These are phyloP conservation scores for Martes martes DNA, from an alignment of 2,113 vertebrate species.

Conservation along the genomic window DNA sequence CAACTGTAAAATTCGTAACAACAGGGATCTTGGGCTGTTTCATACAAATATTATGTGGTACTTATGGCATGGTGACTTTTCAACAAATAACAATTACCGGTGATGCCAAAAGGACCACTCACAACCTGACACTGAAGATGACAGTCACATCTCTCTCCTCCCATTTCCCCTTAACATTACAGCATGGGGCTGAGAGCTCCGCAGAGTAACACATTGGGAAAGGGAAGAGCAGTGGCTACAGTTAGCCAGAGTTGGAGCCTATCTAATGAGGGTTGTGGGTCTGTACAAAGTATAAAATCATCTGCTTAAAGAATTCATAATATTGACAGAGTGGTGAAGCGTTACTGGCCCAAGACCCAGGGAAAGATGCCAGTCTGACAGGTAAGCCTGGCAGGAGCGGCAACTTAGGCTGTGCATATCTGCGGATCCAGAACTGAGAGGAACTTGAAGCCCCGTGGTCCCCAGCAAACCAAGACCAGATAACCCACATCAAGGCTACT, in stretches of 20 bases:
- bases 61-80: neutral
- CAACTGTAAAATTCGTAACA: neutral
- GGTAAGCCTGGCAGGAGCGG: neutral
- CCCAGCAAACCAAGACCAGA: neutral
- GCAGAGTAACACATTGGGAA: neutral
- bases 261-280: neutral
- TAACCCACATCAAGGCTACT: neutral
- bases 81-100: neutral
- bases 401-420: neutral
- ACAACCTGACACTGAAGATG: neutral
- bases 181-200: neutral
- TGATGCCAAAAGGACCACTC: neutral
- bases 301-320: neutral
- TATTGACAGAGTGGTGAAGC: neutral
- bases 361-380: neutral
- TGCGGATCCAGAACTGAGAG: neutral
- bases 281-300: neutral
- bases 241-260: neutral
- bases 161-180: neutral
- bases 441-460: neutral
- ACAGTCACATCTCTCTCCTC: neutral
- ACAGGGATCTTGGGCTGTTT: neutral
- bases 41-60: neutral
- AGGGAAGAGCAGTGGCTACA: neutral
- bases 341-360: neutral